These are phyloP conservation scores for Leptinotarsa tumamoca DNA, from an alignment of 2,888 invertebrate genomes.

Conservation along the genomic window DNA sequence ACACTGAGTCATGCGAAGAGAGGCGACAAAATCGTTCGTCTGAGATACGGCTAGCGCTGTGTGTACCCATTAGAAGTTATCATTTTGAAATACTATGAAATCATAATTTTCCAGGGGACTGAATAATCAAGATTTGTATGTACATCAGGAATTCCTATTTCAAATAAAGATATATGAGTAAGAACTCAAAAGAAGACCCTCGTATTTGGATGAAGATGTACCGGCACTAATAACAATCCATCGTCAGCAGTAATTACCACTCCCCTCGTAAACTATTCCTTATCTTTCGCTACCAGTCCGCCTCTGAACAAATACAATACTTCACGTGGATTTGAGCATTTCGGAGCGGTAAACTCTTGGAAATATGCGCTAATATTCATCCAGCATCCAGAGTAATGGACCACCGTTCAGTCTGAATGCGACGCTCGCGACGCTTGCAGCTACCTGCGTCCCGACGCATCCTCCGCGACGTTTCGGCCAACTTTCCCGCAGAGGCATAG, in stretches of 20 bases:
- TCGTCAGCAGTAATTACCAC: background rate
- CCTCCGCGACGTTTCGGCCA: background rate
- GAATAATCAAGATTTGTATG: too few relatives aligned
- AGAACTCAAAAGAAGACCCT: too few relatives aligned
- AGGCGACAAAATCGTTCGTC: too few relatives aligned
- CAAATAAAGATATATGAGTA: too few relatives aligned
- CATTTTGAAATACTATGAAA: too few relatives aligned
- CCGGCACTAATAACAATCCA: too few relatives aligned
- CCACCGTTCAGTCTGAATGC: slow-evolving; percentile 36
- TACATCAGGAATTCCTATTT: too few relatives aligned
- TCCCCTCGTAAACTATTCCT: background rate
- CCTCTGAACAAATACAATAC: slow-evolving; percentile 12
- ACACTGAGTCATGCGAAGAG: too few relatives aligned
- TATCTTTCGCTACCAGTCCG: background rate
- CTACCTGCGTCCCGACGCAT: slow-evolving; percentile 21
- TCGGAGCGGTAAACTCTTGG: slow-evolving; percentile 29
- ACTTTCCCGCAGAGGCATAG: slow-evolving; percentile 5
- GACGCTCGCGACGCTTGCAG: slow-evolving; percentile 32
- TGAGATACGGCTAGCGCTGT: too few relatives aligned
- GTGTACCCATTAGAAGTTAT: too few relatives aligned
- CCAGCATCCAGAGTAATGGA: slow-evolving; percentile 41
- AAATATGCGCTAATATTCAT: slow-evolving; percentile 42
- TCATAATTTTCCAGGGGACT: too few relatives aligned
- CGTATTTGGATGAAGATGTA: too few relatives aligned
- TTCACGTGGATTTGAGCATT: slow-evolving; percentile 23